phyloP scores from a whole-genome alignment of 2,113 vertebrate species.

The Cervus canadensis region DNA sequence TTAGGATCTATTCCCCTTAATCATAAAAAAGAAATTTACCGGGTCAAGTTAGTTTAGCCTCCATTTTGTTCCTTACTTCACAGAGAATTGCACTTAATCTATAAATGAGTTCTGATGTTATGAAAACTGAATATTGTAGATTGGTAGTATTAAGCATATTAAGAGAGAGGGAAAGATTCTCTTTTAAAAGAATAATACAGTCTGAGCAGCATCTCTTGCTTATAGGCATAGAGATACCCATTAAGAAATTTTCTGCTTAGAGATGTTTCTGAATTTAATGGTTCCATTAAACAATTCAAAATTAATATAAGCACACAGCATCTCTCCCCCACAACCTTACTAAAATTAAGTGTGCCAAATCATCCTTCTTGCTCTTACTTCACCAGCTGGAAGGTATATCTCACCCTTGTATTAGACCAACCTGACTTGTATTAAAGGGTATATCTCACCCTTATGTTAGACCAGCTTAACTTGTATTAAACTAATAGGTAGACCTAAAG shows the following conservation, averaged over 20 bases:
- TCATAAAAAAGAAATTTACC: neutral
- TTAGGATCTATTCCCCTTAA: neutral
- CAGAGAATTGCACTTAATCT: slow-evolving; percentile 16
- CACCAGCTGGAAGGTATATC: neutral
- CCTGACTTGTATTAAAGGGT: neutral
- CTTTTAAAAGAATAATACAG: neutral
- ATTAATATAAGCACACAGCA: neutral
- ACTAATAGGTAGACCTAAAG: neutral
- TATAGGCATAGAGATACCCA: neutral
- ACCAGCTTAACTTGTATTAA: neutral
- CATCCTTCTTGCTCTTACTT: neutral
- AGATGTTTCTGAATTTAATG: slow-evolving; percentile 25
- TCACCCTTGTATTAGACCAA: neutral
- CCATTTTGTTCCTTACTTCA: neutral
- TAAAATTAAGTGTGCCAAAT: neutral
- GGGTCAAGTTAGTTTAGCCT: neutral
- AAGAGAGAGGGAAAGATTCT: neutral
- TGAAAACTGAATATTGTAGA: neutral
- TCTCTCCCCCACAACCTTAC: neutral
- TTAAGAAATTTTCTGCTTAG: neutral
- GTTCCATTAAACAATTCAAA: slow-evolving; percentile 24
- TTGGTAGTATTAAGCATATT: neutral
- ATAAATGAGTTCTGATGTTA: slow-evolving; percentile 31
- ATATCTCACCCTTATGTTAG: neutral
- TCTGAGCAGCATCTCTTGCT: neutral